A percentile compares a stretch with the other conserved stretches of the same genome.
These are phyloP conservation scores for Acanthoscelides obtectus DNA, from an alignment of 2,888 invertebrate genomes.

Conservation along the genomic window DNA sequence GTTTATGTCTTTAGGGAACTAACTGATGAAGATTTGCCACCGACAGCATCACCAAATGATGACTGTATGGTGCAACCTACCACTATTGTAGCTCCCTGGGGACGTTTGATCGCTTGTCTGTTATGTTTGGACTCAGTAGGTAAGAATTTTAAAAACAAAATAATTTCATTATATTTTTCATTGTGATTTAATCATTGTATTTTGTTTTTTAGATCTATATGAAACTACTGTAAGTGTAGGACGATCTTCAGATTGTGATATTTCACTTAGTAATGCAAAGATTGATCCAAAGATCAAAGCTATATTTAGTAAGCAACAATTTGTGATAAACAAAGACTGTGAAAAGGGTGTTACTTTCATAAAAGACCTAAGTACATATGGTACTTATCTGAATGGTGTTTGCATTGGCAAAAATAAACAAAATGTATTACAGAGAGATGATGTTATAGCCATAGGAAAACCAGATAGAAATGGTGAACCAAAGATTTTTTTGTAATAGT, in stretches of 20 bases:
- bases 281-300: conserved; percentile 11
- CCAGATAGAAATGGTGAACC: conserved; percentile 58
- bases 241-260: conserved; percentile 15
- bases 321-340: conserved; percentile 14
- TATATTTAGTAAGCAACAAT: conserved; percentile 20
- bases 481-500: no score
- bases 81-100: conserved; percentile 15
- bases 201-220: conserved; percentile 16
- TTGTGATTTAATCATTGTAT: not conserved
- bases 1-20: conserved; percentile 13
- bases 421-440: conserved; percentile 63
- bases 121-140: conserved; percentile 17
- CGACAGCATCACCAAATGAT: conserved; percentile 14
- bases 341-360: conserved; percentile 15
- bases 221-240: conserved; percentile 17
- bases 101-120: conserved; percentile 17
- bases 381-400: conserved; percentile 19
- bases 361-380: conserved; percentile 17
- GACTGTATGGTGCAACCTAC: conserved; percentile 2
- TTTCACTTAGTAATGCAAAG: conserved; percentile 8
- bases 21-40: conserved; percentile 13
- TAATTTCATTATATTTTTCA: not conserved
- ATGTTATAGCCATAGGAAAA: conserved; percentile 65
- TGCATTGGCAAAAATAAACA: conserved; percentile 26
- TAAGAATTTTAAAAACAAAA: conserved; percentile 5